Conservation (phyloP, 1,140 invertebrate genomes). For the Babylonia areolata region DNA sequence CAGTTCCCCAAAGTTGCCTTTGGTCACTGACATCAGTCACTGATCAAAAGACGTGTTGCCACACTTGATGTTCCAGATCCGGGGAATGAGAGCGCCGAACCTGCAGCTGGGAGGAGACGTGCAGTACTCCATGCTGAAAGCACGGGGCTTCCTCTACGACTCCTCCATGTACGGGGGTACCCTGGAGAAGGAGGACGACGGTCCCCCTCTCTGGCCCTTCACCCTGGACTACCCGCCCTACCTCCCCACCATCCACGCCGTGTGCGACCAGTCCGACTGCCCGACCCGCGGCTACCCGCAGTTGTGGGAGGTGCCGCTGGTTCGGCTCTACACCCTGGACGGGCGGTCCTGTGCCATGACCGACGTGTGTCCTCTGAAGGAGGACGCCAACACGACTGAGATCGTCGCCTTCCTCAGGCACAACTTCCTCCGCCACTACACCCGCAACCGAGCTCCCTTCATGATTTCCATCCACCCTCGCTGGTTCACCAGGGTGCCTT, state of each 20-base stretch:
- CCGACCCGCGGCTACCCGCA: conserved; percentile 53
- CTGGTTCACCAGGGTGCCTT: conserved; percentile 60
- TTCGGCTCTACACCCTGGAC: conserved; percentile 57
- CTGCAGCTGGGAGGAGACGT: conserved; percentile 60
- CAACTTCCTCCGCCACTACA: conserved; percentile 65
- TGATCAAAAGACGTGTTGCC: no score
- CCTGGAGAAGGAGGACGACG: conserved; percentile 38
- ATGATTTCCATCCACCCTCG: conserved; percentile 63
- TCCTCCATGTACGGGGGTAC: conserved; percentile 56
- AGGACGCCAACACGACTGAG: conserved; percentile 52
- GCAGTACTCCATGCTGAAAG: conserved; percentile 58
- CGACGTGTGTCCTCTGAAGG: conserved; percentile 55
- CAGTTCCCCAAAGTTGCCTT: background rate
- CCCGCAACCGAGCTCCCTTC: conserved; percentile 58
- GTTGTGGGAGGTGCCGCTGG: conserved; percentile 67
- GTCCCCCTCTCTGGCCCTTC: conserved; percentile 56
- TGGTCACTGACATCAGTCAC: background rate
- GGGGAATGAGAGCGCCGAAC: conserved; percentile 64
- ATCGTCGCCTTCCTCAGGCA: conserved; percentile 59
- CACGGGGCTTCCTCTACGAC: conserved; percentile 62
- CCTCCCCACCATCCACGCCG: conserved; percentile 30
- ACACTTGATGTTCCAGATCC: conserved; percentile 56
- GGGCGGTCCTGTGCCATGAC: conserved; percentile 60
- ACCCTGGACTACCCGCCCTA: conserved; percentile 62
- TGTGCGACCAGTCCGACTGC: conserved; percentile 64